Evolutionary conservation across 2,888 invertebrate species (phyloP), one percentile per base, ranked within the genome.

Genomic region (Troglohyphantes excavatus): DNA sequence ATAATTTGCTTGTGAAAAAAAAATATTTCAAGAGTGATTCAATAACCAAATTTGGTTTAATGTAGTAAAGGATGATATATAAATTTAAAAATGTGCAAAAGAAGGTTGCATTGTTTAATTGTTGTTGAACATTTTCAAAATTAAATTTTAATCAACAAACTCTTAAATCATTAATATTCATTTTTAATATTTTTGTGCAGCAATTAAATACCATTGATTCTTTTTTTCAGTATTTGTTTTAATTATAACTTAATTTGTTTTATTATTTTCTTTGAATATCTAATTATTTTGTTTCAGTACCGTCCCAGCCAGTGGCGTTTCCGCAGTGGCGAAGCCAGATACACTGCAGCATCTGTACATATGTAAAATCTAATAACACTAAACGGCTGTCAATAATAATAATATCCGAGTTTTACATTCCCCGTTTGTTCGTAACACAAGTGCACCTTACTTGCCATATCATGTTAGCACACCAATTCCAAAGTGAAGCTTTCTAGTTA

Each of bases 261-360:
- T n/a, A n/a, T n/a, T n/a, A n/a, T n/a, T n/a, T n/a, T n/a, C n/a
- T n/a, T n/a, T n/a, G n/a, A n/a, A n/a, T n/a, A n/a, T 13, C 9
- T 23, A 65, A 26, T 26, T 19, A 23, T 73, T 39, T 5, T 70
- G 7, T 89, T 85, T 94, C 95, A 98, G 98, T 98, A 98, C 94
- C 98, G 98, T 91, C 98, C 98, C 91, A 97, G 97, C 92, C 97
- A 97, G 92, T 98, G 98, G 98, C 96, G 96, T 92, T 97, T 97
- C 97, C 95, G 96, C 92, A 95, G 97, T 92, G 97, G 97, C 13
- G 98, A 98, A 94, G 97, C 98, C 11, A 96, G 98, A 93, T 98
- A 98, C 94, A 98, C 98, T 26, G 98, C 98, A 53, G 98, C 98
- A 82, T 97, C 98, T 91, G 98, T 98, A 93, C 98, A 98, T 94